Evolutionary conservation across 2,113 vertebrate species (phyloP).

Genomic region (Pomatostomus ruficeps): DNA sequence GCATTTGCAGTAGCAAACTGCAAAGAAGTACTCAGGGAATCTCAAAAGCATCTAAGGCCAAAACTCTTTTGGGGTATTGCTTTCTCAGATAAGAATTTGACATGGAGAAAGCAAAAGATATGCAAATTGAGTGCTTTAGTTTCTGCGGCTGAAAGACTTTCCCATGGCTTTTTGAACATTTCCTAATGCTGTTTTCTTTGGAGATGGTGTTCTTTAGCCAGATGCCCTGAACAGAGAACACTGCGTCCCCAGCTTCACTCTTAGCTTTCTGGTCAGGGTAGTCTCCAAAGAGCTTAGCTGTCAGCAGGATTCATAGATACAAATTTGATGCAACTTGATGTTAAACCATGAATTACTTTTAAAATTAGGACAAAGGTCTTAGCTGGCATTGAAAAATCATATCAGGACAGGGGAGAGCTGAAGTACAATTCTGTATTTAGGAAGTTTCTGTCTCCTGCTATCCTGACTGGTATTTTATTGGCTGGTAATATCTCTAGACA

Average conservation of each 20-base stretch:
- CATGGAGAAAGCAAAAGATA: not conserved
- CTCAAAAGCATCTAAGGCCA: not conserved
- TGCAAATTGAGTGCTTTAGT: not conserved
- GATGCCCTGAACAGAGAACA: not conserved
- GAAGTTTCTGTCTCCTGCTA: not conserved
- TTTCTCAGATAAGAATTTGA: not conserved
- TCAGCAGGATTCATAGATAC: conserved; percentile 4
- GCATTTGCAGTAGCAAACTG: not conserved
- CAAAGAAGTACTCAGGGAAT: not conserved
- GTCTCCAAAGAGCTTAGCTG: not conserved
- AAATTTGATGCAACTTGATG: not conserved
- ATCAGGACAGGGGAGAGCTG: not conserved
- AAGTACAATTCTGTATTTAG: not conserved
- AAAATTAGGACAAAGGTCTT: not conserved
- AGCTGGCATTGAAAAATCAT: not conserved
- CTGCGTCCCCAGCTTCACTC: not conserved
- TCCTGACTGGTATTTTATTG: not conserved
- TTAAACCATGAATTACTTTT: conserved; percentile 17
- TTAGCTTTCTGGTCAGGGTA: not conserved
- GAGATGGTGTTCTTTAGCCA: not conserved
- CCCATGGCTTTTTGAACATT: not conserved
- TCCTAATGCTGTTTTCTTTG: not conserved
- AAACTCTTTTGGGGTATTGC: not conserved
- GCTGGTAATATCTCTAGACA: not conserved
- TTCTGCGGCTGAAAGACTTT: not conserved